A percentile compares a stretch with the other conserved stretches of the same genome.
Evolutionary conservation across 2,797 vertebrate genomes (phyloP).

Genomic region (Bradypodion ventrale): DNA sequence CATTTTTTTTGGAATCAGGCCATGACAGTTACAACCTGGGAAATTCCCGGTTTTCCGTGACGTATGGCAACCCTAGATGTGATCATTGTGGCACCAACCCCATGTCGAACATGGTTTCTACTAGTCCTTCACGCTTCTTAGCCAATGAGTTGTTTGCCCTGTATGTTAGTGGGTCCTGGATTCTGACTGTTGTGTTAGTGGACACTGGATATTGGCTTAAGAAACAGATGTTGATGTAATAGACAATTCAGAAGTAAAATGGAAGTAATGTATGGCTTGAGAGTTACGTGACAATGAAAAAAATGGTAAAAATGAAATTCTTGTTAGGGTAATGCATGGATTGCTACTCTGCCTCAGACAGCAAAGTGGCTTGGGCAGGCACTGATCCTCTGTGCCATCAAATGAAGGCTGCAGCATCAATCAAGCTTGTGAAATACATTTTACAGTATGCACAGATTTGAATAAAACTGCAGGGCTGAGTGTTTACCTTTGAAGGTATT

Average conservation of each 20-base stretch:
- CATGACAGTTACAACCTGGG: too few relatives aligned
- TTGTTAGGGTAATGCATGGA: not conserved
- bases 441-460: too few relatives aligned
- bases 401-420: not conserved
- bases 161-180: not conserved
- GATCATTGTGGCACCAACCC: too few relatives aligned
- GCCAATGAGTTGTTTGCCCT: too few relatives aligned
- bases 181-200: not conserved
- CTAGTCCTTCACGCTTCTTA: too few relatives aligned
- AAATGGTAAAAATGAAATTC: not conserved
- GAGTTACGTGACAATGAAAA: not conserved
- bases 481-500: not conserved
- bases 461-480: too few relatives aligned
- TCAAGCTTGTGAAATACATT: too few relatives aligned
- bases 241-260: not conserved
- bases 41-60: too few relatives aligned
- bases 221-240: not conserved
- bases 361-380: not conserved
- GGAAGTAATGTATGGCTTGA: not conserved
- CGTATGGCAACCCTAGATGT: too few relatives aligned
- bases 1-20: too few relatives aligned
- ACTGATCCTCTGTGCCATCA: not conserved
- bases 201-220: too few relatives aligned
- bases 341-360: not conserved
- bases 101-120: too few relatives aligned